Percentiles rank a stretch among this genome's conserved stretches.
These are phyloP conservation scores for Lerema accius DNA, from an alignment of 1,140 invertebrate genomes.

Conservation along the genomic window DNA sequence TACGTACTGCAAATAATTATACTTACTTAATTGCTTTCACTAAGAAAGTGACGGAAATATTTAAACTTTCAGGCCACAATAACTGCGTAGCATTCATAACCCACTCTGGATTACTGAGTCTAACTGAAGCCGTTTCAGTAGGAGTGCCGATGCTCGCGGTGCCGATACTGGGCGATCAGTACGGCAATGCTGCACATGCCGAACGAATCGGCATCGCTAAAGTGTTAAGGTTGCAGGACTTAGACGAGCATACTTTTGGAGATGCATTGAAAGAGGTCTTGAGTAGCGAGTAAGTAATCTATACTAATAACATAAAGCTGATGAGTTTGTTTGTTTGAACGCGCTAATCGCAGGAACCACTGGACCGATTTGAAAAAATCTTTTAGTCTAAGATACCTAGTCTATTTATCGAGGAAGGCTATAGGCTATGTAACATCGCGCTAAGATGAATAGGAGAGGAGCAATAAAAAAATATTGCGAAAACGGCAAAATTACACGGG, in stretches of 20 bases:
- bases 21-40: too few relatives aligned
- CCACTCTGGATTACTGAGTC: conserved; percentile 83
- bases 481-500: too few relatives aligned
- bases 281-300: conserved; percentile 78
- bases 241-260: conserved; percentile 44
- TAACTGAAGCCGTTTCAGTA: conserved; percentile 60
- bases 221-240: conserved; percentile 40
- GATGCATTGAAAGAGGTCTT: conserved; percentile 79
- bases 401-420: too few relatives aligned
- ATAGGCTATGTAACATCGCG: too few relatives aligned
- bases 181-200: conserved; percentile 73
- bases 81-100: conserved; percentile 81
- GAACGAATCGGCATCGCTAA: conserved; percentile 53
- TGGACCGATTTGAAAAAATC: too few relatives aligned
- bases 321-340: conserved; percentile 2
- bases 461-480: too few relatives aligned
- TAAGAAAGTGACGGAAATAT: too few relatives aligned
- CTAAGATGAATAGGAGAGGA: too few relatives aligned
- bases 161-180: conserved; percentile 71
- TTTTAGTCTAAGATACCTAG: too few relatives aligned
- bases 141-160: conserved; percentile 60
- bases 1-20: too few relatives aligned
- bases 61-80: conserved; percentile 57
- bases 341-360: too few relatives aligned
- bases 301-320: conserved; percentile 9